These are phyloP conservation scores for Zootoca vivipara DNA, from an alignment of 2,113 vertebrate species.

Conservation along the genomic window DNA sequence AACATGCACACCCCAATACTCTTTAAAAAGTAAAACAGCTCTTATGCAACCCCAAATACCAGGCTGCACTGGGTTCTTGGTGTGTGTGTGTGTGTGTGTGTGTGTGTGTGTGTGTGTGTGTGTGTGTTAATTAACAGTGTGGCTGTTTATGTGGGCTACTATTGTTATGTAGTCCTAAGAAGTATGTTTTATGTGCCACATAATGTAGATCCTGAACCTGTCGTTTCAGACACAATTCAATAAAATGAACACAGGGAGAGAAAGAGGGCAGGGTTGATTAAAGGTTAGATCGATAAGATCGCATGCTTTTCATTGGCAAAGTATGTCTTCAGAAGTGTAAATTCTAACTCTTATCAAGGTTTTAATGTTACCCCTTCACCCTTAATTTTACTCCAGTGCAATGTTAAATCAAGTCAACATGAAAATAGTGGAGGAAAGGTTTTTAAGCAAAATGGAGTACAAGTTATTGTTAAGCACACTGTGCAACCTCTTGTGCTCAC, in stretches of 20 bases:
- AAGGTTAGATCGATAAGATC: conserved; percentile 33
- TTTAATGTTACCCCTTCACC: neutral
- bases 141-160: neutral
- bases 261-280: conserved; percentile 3
- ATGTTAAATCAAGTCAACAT: neutral
- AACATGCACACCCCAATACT: neutral
- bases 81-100: too few relatives aligned
- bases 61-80: too few relatives aligned
- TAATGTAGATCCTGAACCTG: neutral
- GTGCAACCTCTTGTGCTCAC: neutral
- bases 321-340: neutral
- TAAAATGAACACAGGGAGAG: conserved; percentile 13
- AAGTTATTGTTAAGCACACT: neutral
- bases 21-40: conserved; percentile 49
- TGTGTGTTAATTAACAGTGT: neutral
- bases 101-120: neutral
- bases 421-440: neutral
- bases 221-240: conserved; percentile 4
- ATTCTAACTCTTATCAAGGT: neutral
- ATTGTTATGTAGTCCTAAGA: conserved; percentile 19
- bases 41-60: neutral
- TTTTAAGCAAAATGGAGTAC: neutral
- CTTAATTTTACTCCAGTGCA: neutral
- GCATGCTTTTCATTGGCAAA: neutral
- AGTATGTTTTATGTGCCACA: neutral